A percentile compares a stretch with the other conserved stretches of the same genome.
Conservation (phyloP, 2,113 vertebrate genomes). For the Ptychochromis oligacanthus region DNA sequence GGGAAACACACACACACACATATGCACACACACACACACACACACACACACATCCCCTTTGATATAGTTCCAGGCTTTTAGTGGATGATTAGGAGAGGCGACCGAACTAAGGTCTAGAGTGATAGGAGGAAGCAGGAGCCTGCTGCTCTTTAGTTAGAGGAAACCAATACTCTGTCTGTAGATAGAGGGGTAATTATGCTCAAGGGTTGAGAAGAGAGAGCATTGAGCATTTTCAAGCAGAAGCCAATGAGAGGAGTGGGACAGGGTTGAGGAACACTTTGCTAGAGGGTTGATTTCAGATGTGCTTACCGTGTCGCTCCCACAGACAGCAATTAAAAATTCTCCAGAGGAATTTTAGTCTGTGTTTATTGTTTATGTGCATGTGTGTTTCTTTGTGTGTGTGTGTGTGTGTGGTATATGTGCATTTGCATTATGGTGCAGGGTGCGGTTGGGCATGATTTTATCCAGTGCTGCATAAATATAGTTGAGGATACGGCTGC, state of each 20-base stretch:
- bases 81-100: conserved; percentile 74
- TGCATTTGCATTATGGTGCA: conserved; percentile 47
- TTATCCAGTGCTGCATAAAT: conserved; percentile 44
- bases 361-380: conserved; percentile 32
- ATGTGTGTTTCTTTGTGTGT: not conserved
- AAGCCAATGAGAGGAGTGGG: conserved; percentile 47
- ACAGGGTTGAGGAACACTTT: conserved; percentile 38
- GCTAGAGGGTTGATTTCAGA: conserved; percentile 54
- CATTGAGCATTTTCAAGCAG: conserved; percentile 40
- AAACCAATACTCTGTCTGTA: conserved; percentile 71
- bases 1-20: not conserved
- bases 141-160: conserved; percentile 75
- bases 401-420: conserved; percentile 25
- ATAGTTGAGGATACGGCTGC: conserved; percentile 2
- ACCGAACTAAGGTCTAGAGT: conserved; percentile 69
- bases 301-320: conserved; percentile 51
- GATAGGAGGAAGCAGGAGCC: conserved; percentile 73
- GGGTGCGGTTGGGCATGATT: conserved; percentile 35
- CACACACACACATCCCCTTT: conserved; percentile 57
- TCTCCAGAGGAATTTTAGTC: conserved; percentile 39
- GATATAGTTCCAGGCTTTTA: conserved; percentile 75
- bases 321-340: conserved; percentile 75
- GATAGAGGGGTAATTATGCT: conserved; percentile 79
- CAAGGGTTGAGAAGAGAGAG: conserved; percentile 58
- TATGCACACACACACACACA: no score